Evolutionary conservation across 2,888 invertebrate genomes (phyloP), one percentile per base, ranked within the genome.

Genomic region (Ormyrus pomaceus): DNA sequence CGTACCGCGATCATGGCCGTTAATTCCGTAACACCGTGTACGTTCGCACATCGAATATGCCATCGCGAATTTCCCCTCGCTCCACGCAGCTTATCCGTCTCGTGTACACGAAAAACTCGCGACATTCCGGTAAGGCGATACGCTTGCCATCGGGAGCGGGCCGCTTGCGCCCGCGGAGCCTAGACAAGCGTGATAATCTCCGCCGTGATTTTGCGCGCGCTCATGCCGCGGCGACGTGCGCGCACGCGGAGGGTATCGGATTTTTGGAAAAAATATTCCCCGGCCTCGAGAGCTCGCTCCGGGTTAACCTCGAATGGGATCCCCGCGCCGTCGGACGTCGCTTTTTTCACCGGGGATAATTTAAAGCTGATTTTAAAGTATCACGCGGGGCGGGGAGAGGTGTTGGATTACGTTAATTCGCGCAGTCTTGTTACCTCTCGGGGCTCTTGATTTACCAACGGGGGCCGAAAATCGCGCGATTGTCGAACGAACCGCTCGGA

Each of bases 131-230:
- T 81, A 75, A 75, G 51, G 50, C 71, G 77, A 82, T 77, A 78
- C 71, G 77, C 66, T 82, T 80, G 64, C 34, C 13, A 0, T 13
- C 48, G 45, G 11, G 19, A 70, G 65, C 61, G 46, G 56, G 64
- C 34, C 34, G 34, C 34, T 2, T 4, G 50, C 34, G 19, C 64
- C 59, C 66, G 59, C 82, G 8, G 59, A 11, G 70, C 53, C 72
- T 80, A 80, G 80, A 77, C 72, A 80, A 80, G 68, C 80, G 72
- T 80, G 69, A 80, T 80, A 77, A 80, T 80, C 73, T 73, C 64
- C n/a, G n/a, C 58, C 4, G 10, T 2, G 65, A 66, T 66, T 66
- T 66, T 66, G 65, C 13, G 6, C 13, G 6, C 10, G 46, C 19
- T 11, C 10, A 51, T 11, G 19, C 59, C 45, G 7, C 8, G 51